Evolutionary conservation across 2,888 invertebrate genomes (phyloP).

Genomic region (Trissolcus japonicus): DNA sequence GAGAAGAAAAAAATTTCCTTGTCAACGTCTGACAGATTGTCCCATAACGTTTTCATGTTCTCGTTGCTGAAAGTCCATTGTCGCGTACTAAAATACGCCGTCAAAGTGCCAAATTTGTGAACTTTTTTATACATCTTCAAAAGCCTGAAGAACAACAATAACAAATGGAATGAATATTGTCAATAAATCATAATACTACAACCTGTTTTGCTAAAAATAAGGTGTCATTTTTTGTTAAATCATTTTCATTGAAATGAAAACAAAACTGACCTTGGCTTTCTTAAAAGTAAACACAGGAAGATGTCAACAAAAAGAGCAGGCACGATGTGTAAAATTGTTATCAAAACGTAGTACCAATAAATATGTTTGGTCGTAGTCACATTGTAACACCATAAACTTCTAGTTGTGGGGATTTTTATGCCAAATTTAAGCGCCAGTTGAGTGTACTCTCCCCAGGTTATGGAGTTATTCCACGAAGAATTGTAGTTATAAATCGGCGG

Average conservation of each 20-base stretch:
- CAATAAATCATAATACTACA: not conserved
- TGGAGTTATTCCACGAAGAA: too few species aligned
- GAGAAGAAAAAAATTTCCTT: slow-evolving; percentile 76
- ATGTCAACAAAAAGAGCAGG: slow-evolving; percentile 82
- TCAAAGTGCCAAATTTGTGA: slow-evolving; percentile 75
- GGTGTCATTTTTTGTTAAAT: not conserved
- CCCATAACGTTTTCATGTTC: slow-evolving; percentile 74
- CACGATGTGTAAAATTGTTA: slow-evolving; percentile 80
- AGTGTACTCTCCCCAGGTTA: too few species aligned
- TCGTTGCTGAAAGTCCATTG: slow-evolving; percentile 65
- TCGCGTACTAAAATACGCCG: slow-evolving; percentile 77
- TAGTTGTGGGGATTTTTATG: too few species aligned
- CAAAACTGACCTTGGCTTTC: slow-evolving; percentile 77
- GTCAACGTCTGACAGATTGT: slow-evolving; percentile 73
- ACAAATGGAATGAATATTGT: not conserved
- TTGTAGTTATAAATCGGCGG: too few species aligned
- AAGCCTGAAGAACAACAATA: slow-evolving; percentile 70
- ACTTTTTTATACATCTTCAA: slow-evolving; percentile 77
- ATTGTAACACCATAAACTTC: too few species aligned
- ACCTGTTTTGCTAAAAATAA: not conserved
- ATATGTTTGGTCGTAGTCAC: too few species aligned
- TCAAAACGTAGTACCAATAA: slow-evolving; percentile 75
- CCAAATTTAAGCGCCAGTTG: too few species aligned
- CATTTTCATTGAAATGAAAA: slow-evolving; percentile 5
- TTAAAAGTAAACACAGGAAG: slow-evolving; percentile 77